These are phyloP conservation scores for Serilophus lunatus DNA, from an alignment of 2,113 vertebrate genomes.

Conservation along the genomic window DNA sequence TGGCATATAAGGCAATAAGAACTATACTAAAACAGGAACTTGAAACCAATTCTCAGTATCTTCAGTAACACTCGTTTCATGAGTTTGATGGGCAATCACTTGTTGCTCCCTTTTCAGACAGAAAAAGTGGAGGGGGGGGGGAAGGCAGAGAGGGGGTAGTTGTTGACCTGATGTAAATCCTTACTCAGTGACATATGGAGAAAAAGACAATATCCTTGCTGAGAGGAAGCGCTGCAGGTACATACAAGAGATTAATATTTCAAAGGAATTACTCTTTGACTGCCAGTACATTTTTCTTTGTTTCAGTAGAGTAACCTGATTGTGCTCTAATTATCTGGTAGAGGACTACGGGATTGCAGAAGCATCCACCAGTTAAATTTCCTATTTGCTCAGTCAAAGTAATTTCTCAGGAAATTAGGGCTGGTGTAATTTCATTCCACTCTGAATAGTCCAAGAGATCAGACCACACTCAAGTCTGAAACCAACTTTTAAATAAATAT, in stretches of 20 bases:
- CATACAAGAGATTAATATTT: background rate
- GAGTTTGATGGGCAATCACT: background rate
- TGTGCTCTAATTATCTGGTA: background rate
- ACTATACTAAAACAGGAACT: background rate
- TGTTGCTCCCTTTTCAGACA: background rate
- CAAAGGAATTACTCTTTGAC: background rate
- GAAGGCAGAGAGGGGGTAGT: too few relatives aligned
- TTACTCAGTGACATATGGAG: background rate
- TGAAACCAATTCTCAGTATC: background rate
- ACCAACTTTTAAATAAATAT: background rate
- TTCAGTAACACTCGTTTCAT: background rate
- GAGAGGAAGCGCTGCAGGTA: background rate
- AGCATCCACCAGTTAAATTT: background rate
- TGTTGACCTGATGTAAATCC: too few relatives aligned
- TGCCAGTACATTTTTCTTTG: background rate
- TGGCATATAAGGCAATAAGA: background rate
- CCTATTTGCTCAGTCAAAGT: background rate
- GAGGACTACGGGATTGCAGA: background rate
- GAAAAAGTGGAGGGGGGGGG: fast-evolving
- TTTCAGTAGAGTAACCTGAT: background rate
- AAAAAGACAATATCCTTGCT: background rate
- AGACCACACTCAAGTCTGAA: background rate
- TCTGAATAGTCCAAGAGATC: background rate
- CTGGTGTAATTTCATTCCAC: background rate
- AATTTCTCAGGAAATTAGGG: background rate